Evolutionary conservation across 2,113 vertebrate species (phyloP), one percentile per base, ranked within the genome.

Genomic region (Edolisoma coerulescens): DNA sequence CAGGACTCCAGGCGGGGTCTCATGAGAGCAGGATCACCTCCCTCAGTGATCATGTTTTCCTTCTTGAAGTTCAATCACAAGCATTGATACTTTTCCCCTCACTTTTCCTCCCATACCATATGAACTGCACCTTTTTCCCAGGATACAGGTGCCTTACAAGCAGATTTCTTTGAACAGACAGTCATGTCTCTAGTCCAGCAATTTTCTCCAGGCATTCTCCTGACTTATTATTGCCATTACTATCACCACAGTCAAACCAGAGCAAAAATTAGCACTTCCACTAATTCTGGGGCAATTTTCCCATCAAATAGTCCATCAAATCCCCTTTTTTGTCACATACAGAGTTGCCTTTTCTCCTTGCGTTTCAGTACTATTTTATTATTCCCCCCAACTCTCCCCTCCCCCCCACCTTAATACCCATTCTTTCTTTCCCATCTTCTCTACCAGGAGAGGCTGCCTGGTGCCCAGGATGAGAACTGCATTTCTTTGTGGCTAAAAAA

Each of bases 401-500:
- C 3, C 17, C 9, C 22, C 14, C 7, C 8, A 6, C 2, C 1
- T 41, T 54, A 74, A 74, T 79, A 60, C 8, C 16, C 7, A 33
- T 94, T 61, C 75, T 68, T 90, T 82, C 54, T 78, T 91, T 65
- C 65, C 61, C n/a, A 28, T 81, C 35, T 87, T 44, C 27, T 71
- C 60, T 69, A n/a, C n/a, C 59, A 75, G 61, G 50, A 95, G 44
- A 90, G 63, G 67, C 63, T 93, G 75, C 65, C 20, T 60, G 68
- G 61, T 90, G 33, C 90, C 52, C 41, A 37, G 41, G 42, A 86
- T 60, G 42, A 93, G 45, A 90, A 84, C 65, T 67, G 33, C 4
- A 0, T 93, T 93, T 80, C 89, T 92, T 93, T 93, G 79, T 93
- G 82, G 60, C 85, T 95, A 65, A 84, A 87, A 89, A n/a, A 85